Base-by-base conservation (phyloP, 2,797 vertebrate genomes). In the Hoplostethus mediterraneus region DNA sequence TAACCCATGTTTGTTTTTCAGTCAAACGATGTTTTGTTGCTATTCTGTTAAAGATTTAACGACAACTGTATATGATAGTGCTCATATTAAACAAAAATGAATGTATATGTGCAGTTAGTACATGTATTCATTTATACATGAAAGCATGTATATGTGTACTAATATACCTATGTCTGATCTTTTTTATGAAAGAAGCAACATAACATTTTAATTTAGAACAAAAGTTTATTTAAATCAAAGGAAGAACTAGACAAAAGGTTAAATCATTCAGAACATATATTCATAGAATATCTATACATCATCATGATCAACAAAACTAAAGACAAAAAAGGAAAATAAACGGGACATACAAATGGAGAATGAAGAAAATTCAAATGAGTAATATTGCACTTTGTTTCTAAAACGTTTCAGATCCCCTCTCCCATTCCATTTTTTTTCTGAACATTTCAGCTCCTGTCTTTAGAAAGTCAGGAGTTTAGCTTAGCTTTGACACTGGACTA, bases 331-430 rank as follows among this genome's bases (percentile, higher is more conserved):
- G 80, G 64, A 87, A 66, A 81, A 87, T 90, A 92, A 93, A 89
- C 77, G 84, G 75, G 95, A 95, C 93, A 93, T 95, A 97, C 89
- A 88, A 90, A 90, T 87, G 74, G 95, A 95, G 94, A 94, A 96
- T 90, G 93, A 95, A 96, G 94, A 95, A 95, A 96, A 95, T 93
- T 95, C 95, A 95, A 95, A 95, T 94, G 95, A 86, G 94, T 96
- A 95, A 97, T 99, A 99, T 99, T 99, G 98, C 98, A 99, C 97
- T 97, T 97, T 94, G 92, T 97, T 96, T 94, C 93, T 95, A 96
- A 97, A 96, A 94, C 90, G 94, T 96, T 95, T 95, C 95, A 93
- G 93, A 95, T 94, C 92, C 93, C 86, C 79, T 92, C 71, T 93
- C 83, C 87, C 82, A 89, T 82, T 93, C 93, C 87, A 73, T 81